Conservation (phyloP, 2,888 invertebrate genomes). For the Blera fallax region DNA sequence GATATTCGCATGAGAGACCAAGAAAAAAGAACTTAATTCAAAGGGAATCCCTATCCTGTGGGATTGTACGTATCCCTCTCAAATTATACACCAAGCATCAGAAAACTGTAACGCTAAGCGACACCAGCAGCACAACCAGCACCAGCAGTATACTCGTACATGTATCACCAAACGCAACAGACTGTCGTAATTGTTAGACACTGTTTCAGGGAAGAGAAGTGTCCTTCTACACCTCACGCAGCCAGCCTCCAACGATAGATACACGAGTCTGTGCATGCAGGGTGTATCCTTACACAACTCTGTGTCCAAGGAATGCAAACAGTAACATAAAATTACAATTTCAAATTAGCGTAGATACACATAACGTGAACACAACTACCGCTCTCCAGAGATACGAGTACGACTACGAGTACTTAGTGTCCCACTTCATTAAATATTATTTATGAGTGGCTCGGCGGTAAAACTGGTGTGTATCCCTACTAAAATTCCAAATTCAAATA, state of each 20-base stretch:
- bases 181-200: slow-evolving; percentile 51
- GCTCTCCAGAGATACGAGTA: not conserved
- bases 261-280: too few relatives aligned
- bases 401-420: not conserved
- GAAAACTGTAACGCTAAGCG: slow-evolving; percentile 4
- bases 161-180: slow-evolving; percentile 40
- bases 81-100: slow-evolving; percentile 12
- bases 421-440: slow-evolving; percentile 19
- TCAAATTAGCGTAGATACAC: slow-evolving; percentile 39
- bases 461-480: not conserved
- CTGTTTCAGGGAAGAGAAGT: slow-evolving; percentile 1
- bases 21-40: slow-evolving; percentile 22
- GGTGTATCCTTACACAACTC: not conserved
- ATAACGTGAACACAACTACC: not conserved
- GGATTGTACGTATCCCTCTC: slow-evolving; percentile 15
- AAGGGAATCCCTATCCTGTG: slow-evolving; percentile 29
- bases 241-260: not conserved
- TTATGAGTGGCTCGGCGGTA: not conserved
- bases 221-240: not conserved
- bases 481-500: slow-evolving; percentile 24
- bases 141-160: not conserved
- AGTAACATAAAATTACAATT: slow-evolving; percentile 51
- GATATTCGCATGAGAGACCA: slow-evolving; percentile 11
- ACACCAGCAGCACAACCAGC: not conserved
- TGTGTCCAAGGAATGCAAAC: not conserved